Percentiles rank a stretch among this genome's conserved stretches.
Conservation (phyloP, 2,888 invertebrate species). For the Gandaritis pyraliata region DNA sequence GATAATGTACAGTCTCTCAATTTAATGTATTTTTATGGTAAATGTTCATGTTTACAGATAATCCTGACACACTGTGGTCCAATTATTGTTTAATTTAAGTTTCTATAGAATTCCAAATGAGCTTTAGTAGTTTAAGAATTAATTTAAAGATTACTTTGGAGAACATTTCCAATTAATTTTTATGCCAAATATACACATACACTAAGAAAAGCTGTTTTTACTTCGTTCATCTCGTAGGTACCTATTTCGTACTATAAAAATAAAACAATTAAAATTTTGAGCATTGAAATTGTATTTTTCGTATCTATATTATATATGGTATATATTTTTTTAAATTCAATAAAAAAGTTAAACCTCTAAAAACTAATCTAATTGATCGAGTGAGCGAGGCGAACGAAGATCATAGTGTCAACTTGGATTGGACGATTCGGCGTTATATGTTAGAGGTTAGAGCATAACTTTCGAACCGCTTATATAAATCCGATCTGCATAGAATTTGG, state of each 20-base stretch:
- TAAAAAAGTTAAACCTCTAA: not conserved
- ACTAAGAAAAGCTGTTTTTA: slow-evolving; percentile 39
- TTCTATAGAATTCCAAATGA: slow-evolving; percentile 39
- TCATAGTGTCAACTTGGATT: no score
- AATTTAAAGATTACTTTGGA: slow-evolving; percentile 66
- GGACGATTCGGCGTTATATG: no score
- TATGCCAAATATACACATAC: slow-evolving; percentile 80
- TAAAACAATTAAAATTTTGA: slow-evolving; percentile 50
- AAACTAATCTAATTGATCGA: no score
- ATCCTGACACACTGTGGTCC: slow-evolving; percentile 24
- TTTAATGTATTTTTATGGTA: slow-evolving; percentile 15
- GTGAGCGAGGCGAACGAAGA: no score
- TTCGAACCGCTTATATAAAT: no score
- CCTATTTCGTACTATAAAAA: slow-evolving; percentile 22
- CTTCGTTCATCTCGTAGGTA: slow-evolving; percentile 23
- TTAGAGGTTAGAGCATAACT: no score
- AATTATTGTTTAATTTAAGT: slow-evolving; percentile 35
- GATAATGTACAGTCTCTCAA: slow-evolving; percentile 11
- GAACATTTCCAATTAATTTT: slow-evolving; percentile 69
- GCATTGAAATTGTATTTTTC: slow-evolving; percentile 67
- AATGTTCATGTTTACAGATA: slow-evolving; percentile 14
- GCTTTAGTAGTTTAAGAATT: slow-evolving; percentile 52
- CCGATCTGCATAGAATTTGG: no score
- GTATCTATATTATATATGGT: no score
- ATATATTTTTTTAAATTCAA: no score